A percentile compares a stretch with the other conserved stretches of the same genome.
phyloP scores from a whole-genome alignment of 2,113 vertebrate genomes.

The Colius striatus region DNA sequence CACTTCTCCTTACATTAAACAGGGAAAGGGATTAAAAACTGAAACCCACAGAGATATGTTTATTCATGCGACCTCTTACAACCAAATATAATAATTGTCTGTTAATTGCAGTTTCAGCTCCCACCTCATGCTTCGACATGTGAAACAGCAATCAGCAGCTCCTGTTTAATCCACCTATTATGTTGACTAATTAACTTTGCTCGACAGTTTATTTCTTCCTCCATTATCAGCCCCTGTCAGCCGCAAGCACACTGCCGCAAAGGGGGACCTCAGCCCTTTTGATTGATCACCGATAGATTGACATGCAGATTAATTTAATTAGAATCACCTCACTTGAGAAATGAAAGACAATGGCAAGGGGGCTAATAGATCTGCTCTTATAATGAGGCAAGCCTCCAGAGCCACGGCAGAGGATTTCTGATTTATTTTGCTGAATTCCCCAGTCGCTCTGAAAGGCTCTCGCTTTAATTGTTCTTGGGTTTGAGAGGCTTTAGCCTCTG shows the following conservation, averaged over 20 bases:
- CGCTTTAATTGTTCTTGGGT: slow-evolving; percentile 85
- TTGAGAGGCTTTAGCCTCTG: slow-evolving; percentile 82
- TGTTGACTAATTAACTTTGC: slow-evolving; percentile 90
- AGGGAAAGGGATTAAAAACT: slow-evolving; percentile 76
- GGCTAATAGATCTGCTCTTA: slow-evolving; percentile 87
- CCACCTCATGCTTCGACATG: slow-evolving; percentile 81
- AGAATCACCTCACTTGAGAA: slow-evolving; percentile 90
- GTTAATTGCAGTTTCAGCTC: slow-evolving; percentile 84
- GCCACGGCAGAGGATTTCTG: slow-evolving; percentile 79
- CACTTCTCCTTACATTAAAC: slow-evolving; percentile 82
- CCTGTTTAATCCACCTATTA: slow-evolving; percentile 89
- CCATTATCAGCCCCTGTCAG: slow-evolving; percentile 89
- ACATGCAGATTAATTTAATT: slow-evolving; percentile 93
- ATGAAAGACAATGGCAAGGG: slow-evolving; percentile 87
- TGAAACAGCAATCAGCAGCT: slow-evolving; percentile 83
- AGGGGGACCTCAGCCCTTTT: slow-evolving; percentile 78
- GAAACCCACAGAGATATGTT: slow-evolving; percentile 83
- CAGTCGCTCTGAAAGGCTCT: slow-evolving; percentile 79
- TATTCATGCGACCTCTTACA: slow-evolving; percentile 85
- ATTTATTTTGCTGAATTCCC: slow-evolving; percentile 85
- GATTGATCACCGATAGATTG: slow-evolving; percentile 92
- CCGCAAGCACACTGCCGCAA: slow-evolving; percentile 77
- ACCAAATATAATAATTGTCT: slow-evolving; percentile 89
- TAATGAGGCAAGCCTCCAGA: slow-evolving; percentile 81
- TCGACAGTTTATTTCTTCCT: slow-evolving; percentile 86